Evolutionary conservation across 2,113 vertebrate species (phyloP).

Genomic region (Ictalurus punctatus): DNA sequence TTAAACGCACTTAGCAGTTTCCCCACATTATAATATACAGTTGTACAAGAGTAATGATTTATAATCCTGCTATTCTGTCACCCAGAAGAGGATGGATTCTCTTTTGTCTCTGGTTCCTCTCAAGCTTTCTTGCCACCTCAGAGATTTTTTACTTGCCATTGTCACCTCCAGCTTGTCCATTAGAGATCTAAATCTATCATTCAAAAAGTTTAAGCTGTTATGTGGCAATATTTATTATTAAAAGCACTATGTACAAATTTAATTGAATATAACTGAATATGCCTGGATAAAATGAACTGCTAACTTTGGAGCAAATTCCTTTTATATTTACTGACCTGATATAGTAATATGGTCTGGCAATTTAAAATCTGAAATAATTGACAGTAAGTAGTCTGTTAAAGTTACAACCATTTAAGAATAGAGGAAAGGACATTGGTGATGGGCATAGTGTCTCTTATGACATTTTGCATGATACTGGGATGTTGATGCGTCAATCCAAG

Average conservation of each 20-base stretch:
- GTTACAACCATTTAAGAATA: neutral
- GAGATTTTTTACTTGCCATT: neutral
- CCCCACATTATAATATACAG: neutral
- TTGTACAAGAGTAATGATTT: neutral
- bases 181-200: neutral
- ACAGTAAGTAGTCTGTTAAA: neutral
- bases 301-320: neutral
- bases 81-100: neutral
- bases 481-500: neutral
- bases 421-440: neutral
- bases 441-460: neutral
- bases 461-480: neutral
- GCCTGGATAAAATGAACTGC: too few relatives aligned
- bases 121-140: neutral
- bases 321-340: neutral
- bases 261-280: neutral
- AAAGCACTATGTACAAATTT: too few relatives aligned
- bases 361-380: neutral
- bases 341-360: neutral
- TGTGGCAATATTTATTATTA: too few relatives aligned
- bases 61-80: neutral
- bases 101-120: neutral
- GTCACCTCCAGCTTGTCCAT: neutral
- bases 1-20: neutral
- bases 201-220: too few relatives aligned